Evolutionary conservation across 2,888 invertebrate genomes (phyloP).

Genomic region (Synanthedon myopaeformis): DNA sequence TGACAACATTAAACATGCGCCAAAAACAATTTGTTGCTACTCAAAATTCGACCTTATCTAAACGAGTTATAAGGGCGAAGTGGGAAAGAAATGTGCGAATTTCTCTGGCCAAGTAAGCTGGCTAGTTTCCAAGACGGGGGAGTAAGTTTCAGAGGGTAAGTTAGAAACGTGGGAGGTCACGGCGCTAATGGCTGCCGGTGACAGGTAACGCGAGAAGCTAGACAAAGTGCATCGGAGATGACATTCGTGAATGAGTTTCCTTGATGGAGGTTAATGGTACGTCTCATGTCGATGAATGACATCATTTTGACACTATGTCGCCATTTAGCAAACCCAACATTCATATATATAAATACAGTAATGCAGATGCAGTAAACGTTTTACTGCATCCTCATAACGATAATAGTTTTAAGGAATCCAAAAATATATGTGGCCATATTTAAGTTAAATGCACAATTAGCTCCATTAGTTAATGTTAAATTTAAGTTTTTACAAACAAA

Average conservation of each 20-base stretch:
- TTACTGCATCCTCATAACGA: no score
- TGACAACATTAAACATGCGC: not conserved
- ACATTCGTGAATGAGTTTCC: conserved; percentile 20
- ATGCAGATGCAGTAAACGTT: no score
- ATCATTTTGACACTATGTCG: no score
- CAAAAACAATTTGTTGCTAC: conserved; percentile 1
- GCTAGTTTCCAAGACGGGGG: conserved; percentile 36
- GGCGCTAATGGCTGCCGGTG: conserved; percentile 57
- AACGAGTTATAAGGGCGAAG: conserved; percentile 7
- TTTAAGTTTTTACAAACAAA: no score
- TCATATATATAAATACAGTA: no score
- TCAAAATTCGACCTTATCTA: conserved; percentile 26
- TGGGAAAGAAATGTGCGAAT: conserved; percentile 10
- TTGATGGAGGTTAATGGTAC: conserved; percentile 32
- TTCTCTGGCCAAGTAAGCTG: conserved; percentile 25
- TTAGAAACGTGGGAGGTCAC: conserved; percentile 47
- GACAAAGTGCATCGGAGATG: conserved; percentile 60
- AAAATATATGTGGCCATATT: no score
- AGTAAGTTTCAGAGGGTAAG: conserved; percentile 49
- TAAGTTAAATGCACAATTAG: no score
- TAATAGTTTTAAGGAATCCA: no score
- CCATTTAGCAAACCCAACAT: no score
- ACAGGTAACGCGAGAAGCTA: conserved; percentile 61
- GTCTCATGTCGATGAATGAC: not conserved
- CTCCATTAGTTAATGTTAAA: no score